A percentile compares a stretch with the other conserved stretches of the same genome.
phyloP scores from a whole-genome alignment of 2,113 vertebrate species.

The Proterorhinus semilunaris region DNA sequence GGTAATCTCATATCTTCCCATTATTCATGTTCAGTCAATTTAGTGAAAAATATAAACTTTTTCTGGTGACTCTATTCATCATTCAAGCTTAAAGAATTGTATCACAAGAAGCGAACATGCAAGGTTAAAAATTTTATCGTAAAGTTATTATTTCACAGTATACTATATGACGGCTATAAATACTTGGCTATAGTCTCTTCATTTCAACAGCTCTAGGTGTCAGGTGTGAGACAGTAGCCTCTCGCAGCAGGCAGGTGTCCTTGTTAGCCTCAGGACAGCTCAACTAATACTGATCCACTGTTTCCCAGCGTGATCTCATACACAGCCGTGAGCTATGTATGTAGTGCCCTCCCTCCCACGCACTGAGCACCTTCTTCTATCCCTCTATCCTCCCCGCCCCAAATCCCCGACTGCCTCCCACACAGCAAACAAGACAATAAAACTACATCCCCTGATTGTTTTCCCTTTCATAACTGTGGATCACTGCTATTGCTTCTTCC shows the following conservation, averaged over 20 bases:
- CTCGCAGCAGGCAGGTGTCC: conserved; percentile 37
- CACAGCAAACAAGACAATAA: conserved; percentile 6
- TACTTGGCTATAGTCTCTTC: not conserved
- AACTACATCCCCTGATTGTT: conserved; percentile 11
- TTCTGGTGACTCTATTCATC: too few relatives aligned
- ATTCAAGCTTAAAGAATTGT: too few relatives aligned
- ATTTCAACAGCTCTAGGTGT: conserved; percentile 28
- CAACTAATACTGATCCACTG: conserved; percentile 40
- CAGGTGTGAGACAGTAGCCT: conserved; percentile 30
- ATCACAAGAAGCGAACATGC: too few relatives aligned
- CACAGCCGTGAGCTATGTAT: conserved; percentile 38
- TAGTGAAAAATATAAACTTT: too few relatives aligned
- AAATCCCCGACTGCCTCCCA: conserved; percentile 17
- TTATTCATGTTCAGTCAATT: too few relatives aligned
- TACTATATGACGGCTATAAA: not conserved
- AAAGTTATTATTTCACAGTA: not conserved
- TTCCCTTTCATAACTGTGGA: conserved; percentile 40
- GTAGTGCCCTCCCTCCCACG: conserved; percentile 25
- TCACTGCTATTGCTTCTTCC: not conserved
- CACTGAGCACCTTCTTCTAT: conserved; percentile 6
- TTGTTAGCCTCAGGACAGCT: conserved; percentile 54
- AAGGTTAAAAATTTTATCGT: too few relatives aligned
- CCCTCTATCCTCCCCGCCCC: conserved; percentile 6
- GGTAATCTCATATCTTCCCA: too few relatives aligned
- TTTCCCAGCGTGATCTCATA: conserved; percentile 39